Evolutionary conservation across 2,113 vertebrate species (phyloP).

Genomic region (Nycticebus coucang): DNA sequence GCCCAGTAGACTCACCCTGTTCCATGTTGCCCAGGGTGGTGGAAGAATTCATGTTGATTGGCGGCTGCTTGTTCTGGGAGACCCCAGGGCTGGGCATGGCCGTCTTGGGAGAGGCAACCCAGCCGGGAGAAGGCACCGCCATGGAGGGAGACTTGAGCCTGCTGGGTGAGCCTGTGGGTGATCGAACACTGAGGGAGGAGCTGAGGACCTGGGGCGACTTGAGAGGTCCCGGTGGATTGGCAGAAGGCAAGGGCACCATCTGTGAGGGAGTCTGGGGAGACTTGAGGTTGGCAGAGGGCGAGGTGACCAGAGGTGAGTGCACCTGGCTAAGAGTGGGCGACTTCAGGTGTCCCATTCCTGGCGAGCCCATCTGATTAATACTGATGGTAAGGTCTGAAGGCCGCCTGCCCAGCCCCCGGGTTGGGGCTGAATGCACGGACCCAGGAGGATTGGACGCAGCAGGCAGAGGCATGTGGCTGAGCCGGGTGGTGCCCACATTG

Average conservation of each 20-base stretch:
- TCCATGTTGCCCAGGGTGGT: conserved; percentile 83
- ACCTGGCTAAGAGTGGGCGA: conserved; percentile 94
- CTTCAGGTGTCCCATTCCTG: conserved; percentile 93
- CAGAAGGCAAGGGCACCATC: conserved; percentile 88
- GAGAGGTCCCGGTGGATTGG: conserved; percentile 88
- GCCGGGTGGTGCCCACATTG: conserved; percentile 88
- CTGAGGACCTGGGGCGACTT: conserved; percentile 96
- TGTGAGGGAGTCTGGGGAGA: conserved; percentile 93
- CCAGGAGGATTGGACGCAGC: conserved; percentile 77
- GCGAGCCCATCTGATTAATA: conserved; percentile 92
- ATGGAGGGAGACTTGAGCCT: conserved; percentile 94
- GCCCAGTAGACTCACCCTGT: conserved; percentile 77
- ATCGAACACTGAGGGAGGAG: conserved; percentile 91
- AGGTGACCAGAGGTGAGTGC: conserved; percentile 92
- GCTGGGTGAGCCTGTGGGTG: conserved; percentile 93
- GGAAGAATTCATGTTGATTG: conserved; percentile 84
- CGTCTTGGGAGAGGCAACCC: conserved; percentile 94
- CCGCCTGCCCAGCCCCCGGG: conserved; percentile 88
- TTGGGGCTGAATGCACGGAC: conserved; percentile 84
- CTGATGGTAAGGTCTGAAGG: conserved; percentile 93
- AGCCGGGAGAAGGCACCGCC: conserved; percentile 93
- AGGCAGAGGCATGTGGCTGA: conserved; percentile 93
- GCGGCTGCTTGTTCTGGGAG: conserved; percentile 86
- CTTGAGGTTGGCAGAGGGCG: conserved; percentile 94
- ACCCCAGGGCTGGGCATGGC: conserved; percentile 93